These are phyloP conservation scores for Eretmocerus hayati DNA, from an alignment of 2,888 invertebrate genomes.

Conservation along the genomic window DNA sequence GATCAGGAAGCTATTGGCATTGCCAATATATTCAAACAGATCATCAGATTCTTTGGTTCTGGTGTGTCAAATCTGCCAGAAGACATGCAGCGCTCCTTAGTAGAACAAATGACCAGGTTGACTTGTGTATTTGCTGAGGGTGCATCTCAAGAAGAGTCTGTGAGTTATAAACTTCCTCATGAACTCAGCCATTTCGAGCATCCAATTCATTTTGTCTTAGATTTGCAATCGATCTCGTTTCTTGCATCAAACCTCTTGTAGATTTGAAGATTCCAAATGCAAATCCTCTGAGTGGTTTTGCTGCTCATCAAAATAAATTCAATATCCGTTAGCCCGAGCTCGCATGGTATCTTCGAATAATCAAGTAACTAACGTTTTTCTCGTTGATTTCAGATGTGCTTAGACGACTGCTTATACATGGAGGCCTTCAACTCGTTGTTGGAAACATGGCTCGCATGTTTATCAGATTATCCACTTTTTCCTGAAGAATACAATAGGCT, in stretches of 20 bases:
- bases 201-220: no score
- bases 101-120: slow-evolving; percentile 56
- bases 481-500: slow-evolving; percentile 43
- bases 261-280: no score
- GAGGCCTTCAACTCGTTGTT: slow-evolving; percentile 65
- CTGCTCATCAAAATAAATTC: no score
- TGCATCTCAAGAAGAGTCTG: slow-evolving; percentile 60
- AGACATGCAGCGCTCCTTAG: slow-evolving; percentile 51
- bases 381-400: slow-evolving; percentile 41
- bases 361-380: no score
- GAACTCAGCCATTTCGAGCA: no score
- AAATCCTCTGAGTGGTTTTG: no score
- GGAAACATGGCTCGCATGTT: slow-evolving; percentile 59
- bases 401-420: slow-evolving; percentile 53
- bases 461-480: slow-evolving; percentile 46
- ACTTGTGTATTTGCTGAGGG: slow-evolving; percentile 60
- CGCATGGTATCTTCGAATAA: no score
- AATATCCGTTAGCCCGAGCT: no score
- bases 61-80: slow-evolving; percentile 47
- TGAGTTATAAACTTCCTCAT: no score
- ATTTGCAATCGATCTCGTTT: no score
- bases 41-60: slow-evolving; percentile 55
- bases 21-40: slow-evolving; percentile 59
- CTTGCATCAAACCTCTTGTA: no score
- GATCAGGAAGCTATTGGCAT: slow-evolving; percentile 64